Base-by-base conservation (phyloP, 1,140 invertebrate species). In the Drosophila jambulina region DNA sequence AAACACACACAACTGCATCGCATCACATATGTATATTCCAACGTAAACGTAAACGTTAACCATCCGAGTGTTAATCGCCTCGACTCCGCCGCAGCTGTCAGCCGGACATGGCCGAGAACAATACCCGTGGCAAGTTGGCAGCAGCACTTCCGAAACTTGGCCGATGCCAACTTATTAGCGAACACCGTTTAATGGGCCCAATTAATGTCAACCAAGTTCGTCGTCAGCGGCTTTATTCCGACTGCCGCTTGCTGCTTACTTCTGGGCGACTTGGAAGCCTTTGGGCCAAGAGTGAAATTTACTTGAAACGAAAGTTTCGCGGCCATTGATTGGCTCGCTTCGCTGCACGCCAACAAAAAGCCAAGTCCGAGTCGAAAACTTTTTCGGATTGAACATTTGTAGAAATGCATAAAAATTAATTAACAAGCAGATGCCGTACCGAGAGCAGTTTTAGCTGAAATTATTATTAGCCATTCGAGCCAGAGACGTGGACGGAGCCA, bases 331-430 rank as follows among this genome's bases (percentile, higher is more conserved):
- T 85, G 77, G 58, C 63, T 56, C 80, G 80, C 80, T 79, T 61
- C 76, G 80, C 34, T 83, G 81, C 80, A 83, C 71, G 80, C 77
- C 34, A 83, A 80, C 53, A 68, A 62, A 83, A 63, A 46, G 38
- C 67, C 42, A 69, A 63, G 49, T 58, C 42, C 72, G 57, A 46
- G 72, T 58, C 62, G 59, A 69, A 78, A 79, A 82, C 59, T 86
- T 84, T 81, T 76, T 77, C 61, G 80, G 69, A 88, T 83, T 69
- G 76, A 90, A 84, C 77, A 90, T 81, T 85, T 78, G 84, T 90
- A 51, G 65, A 90, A 90, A 81, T 88, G 80, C 81, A 88, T 88
- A 90, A 90, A 88, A 88, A 81, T 90, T 87, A 87, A 87, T 87
- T 87, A 88, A 84, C 72, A 80, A 90, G 74, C 68, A 74, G 70